phyloP scores from a whole-genome alignment of 2,888 invertebrate species.

The Gibbula magus region DNA sequence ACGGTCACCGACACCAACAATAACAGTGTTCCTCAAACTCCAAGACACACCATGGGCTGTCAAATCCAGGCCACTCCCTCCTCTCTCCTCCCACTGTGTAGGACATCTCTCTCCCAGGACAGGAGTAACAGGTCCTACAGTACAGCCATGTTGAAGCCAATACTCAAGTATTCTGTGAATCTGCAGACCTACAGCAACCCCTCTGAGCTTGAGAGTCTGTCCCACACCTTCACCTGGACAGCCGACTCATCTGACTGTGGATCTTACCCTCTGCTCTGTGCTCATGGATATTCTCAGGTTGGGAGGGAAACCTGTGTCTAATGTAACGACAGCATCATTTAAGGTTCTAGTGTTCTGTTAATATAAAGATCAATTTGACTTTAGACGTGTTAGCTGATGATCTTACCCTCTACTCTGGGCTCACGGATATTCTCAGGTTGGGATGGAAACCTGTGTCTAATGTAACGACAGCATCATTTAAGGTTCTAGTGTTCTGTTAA shows the following conservation, averaged over 20 bases:
- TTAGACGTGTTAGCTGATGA: too few relatives aligned
- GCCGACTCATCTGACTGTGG: background rate
- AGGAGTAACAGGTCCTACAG: background rate
- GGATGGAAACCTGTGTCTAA: too few relatives aligned
- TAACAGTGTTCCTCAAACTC: background rate
- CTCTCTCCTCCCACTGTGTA: too few relatives aligned
- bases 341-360: background rate
- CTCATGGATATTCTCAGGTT: background rate
- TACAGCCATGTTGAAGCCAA: constrained; percentile 27
- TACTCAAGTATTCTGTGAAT: constrained; percentile 31
- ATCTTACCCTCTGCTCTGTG: background rate
- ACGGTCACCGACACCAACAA: constrained; percentile 13
- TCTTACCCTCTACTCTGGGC: too few relatives aligned
- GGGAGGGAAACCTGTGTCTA: constrained; percentile 2
- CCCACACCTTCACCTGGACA: background rate
- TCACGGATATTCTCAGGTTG: too few relatives aligned
- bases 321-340: background rate
- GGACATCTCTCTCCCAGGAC: background rate
- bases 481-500: too few relatives aligned
- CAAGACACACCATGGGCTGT: background rate
- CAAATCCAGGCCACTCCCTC: background rate
- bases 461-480: too few relatives aligned
- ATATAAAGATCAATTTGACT: too few relatives aligned
- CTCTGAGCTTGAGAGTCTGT: background rate
- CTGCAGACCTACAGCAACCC: constrained; percentile 24